Percentiles rank a stretch among this genome's conserved stretches.
These are phyloP conservation scores for Epinotia brunnichana DNA, from an alignment of 2,888 invertebrate species.

Conservation along the genomic window DNA sequence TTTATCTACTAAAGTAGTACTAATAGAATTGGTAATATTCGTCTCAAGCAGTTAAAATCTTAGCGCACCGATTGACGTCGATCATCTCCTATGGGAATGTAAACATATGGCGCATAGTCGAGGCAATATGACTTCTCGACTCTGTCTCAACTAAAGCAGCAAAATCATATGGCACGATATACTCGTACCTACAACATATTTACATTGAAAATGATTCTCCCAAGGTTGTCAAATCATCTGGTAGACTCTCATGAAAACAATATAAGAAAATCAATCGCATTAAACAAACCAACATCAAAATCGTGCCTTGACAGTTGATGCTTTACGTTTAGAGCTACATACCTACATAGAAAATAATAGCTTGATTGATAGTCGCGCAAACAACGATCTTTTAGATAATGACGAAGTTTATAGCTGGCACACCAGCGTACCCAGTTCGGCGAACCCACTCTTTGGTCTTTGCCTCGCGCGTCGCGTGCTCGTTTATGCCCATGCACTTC, in stretches of 20 bases:
- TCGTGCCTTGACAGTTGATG: too few species aligned
- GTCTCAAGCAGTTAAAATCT: too few species aligned
- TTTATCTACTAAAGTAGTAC: too few species aligned
- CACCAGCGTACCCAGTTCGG: conserved; percentile 53
- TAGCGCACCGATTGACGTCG: conserved; percentile 28
- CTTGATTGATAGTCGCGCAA: not conserved
- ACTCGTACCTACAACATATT: not conserved
- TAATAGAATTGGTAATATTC: too few species aligned
- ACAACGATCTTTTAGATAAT: not conserved
- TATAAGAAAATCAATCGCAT: too few species aligned
- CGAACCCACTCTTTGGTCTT: conserved; percentile 49
- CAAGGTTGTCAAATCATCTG: not conserved
- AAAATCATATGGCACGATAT: not conserved
- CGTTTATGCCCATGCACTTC: conserved; percentile 47
- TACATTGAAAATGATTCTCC: not conserved
- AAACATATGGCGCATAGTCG: conserved; percentile 46
- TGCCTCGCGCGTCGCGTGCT: conserved; percentile 47
- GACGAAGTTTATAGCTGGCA: conserved; percentile 47
- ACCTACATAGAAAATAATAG: not conserved
- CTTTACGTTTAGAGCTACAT: not conserved
- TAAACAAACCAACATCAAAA: too few species aligned
- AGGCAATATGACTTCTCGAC: conserved; percentile 35
- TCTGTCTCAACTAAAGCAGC: conserved; percentile 5
- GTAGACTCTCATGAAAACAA: not conserved
- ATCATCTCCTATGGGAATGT: conserved; percentile 53